phyloP scores from a whole-genome alignment of 2,797 vertebrate species.

The Sphaeramia orbicularis region DNA sequence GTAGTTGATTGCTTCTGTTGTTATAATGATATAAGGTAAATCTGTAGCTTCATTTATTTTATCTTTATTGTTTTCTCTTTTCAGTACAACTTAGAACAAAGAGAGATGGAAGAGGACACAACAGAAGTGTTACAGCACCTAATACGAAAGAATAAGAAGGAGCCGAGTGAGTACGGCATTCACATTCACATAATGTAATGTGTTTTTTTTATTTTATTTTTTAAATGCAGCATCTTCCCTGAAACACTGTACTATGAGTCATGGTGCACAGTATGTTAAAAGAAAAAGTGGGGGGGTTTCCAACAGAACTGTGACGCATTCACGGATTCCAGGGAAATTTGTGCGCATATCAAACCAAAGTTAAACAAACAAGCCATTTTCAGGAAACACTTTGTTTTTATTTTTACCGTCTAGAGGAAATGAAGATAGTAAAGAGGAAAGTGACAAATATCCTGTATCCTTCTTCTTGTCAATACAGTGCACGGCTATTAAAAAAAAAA shows the following conservation, averaged over 20 bases:
- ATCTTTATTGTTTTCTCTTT: background rate
- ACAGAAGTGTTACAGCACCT: slow-evolving; percentile 88
- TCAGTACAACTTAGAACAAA: slow-evolving; percentile 87
- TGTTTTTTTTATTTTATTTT: no score
- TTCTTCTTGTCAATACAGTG: background rate
- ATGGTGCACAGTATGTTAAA: slow-evolving; percentile 41
- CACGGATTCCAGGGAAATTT: slow-evolving; percentile 56
- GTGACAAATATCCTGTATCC: slow-evolving; percentile 4
- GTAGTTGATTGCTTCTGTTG: background rate
- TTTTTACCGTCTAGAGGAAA: slow-evolving; percentile 38
- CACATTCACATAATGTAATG: slow-evolving; percentile 12
- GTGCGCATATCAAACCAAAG: slow-evolving; percentile 41
- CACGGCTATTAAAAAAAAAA: background rate
- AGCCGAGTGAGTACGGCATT: slow-evolving; percentile 86
- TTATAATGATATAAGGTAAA: background rate
- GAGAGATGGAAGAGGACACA: slow-evolving; percentile 82
- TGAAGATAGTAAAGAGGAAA: slow-evolving; percentile 7
- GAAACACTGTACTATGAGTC: slow-evolving; percentile 53
- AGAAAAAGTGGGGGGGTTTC: slow-evolving; percentile 65
- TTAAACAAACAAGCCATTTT: slow-evolving; percentile 35
- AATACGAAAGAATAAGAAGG: slow-evolving; percentile 90
- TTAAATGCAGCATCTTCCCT: slow-evolving; percentile 10
- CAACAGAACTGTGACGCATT: slow-evolving; percentile 31
- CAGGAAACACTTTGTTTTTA: slow-evolving; percentile 34
- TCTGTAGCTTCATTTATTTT: background rate